A percentile compares a stretch with the other conserved stretches of the same genome.
Conservation (phyloP, 2,113 vertebrate species). For the Pangasianodon hypophthalmus region DNA sequence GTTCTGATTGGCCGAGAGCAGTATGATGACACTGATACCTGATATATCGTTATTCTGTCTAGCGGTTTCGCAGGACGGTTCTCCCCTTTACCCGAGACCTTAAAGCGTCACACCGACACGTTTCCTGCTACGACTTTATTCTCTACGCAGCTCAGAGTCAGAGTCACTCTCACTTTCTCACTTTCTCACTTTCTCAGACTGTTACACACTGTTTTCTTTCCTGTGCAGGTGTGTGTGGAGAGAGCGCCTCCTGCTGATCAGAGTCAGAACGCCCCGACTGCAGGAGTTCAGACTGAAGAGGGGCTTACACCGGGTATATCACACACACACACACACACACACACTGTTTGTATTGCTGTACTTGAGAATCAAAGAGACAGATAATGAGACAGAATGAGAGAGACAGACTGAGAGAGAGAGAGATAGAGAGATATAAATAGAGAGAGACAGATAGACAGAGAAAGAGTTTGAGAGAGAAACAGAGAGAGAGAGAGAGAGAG, state of each 20-base stretch:
- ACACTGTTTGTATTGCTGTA: background rate
- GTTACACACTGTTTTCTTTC: background rate
- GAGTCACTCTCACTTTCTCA: too few relatives aligned
- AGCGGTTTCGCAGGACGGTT: background rate
- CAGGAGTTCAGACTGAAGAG: conserved; percentile 15
- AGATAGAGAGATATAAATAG: too few relatives aligned
- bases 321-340: background rate
- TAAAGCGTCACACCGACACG: background rate
- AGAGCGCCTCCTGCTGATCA: conserved; percentile 64
- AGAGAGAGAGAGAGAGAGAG: too few relatives aligned
- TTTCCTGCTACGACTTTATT: background rate
- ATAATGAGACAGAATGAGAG: too few relatives aligned
- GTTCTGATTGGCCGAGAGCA: too few relatives aligned
- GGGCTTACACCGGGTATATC: conserved; percentile 23
- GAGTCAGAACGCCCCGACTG: conserved; percentile 43
- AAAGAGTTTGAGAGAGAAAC: too few relatives aligned
- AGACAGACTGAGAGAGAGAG: too few relatives aligned
- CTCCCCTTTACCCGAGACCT: background rate
- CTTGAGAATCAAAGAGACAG: too few relatives aligned
- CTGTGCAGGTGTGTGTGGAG: conserved; percentile 51
- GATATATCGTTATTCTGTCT: background rate
- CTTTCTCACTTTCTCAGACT: background rate
- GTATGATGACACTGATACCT: background rate
- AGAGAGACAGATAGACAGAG: too few relatives aligned
- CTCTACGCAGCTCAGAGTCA: background rate